Evolutionary conservation across 1,140 invertebrate species (phyloP), one percentile per base, ranked within the genome.

Genomic region (Formica exsecta): DNA sequence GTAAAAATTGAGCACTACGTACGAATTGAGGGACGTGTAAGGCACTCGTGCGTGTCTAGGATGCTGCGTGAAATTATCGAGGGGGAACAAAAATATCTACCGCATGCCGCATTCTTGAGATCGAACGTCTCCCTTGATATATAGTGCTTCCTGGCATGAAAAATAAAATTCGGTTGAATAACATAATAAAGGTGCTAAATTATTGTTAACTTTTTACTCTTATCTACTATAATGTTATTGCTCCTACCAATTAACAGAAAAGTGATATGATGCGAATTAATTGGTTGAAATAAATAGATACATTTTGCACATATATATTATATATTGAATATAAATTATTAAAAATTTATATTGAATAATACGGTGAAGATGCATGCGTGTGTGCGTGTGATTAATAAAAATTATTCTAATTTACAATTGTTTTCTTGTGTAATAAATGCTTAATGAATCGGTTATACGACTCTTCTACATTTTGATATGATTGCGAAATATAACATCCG

Each of bases 401-500:
- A 77, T 32, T 13, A 32, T 64, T 11, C n/a, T 41, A 29, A 77
- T 64, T 64, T 65, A 25, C 19, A 64, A 32, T 36, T 9, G 29
- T 48, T 65, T 65, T 44, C n/a, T 51, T 19, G 13, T 19, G 3
- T 51, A 51, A 51, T 51, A 3, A 32, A 48, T 36, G 57, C 4
- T n/a, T 65, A 65, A 77, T 48, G 59, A 65, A 77, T 64, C 25
- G n/a, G 16, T 25, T 48, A 9, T 66, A 66, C 19, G 22, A 13
- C 25, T 51, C 44, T 13, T 16, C 16, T 32, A 41, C 57, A 57
- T 70, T 70, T 80, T n/a, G 29, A 80, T 80, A 54, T 57, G 64
- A 73, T 81, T 48, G 54, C 32, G 51, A 74, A 73, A 83, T 74
- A 38, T 48, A 74, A 61, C 54, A 83, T 44, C 44, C 54, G 29